These are phyloP conservation scores for Podarcis lilfordi DNA, from an alignment of 2,797 vertebrate species.

Conservation along the genomic window DNA sequence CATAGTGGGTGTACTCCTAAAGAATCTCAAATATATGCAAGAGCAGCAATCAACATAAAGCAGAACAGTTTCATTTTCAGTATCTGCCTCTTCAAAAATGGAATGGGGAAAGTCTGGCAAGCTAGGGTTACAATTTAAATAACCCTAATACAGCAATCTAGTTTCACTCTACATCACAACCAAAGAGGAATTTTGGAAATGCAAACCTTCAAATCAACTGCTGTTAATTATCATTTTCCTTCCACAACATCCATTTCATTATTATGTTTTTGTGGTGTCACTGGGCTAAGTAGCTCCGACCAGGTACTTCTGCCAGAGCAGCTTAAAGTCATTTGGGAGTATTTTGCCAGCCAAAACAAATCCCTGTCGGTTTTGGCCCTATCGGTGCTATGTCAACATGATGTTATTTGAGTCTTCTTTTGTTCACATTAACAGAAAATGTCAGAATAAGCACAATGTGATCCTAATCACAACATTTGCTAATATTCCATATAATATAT, in stretches of 20 bases:
- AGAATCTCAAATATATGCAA: background rate
- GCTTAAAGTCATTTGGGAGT: background rate
- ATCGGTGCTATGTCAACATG: background rate
- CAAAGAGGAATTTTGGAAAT: background rate
- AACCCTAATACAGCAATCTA: background rate
- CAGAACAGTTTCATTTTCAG: background rate
- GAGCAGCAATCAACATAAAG: background rate
- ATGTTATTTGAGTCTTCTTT: background rate
- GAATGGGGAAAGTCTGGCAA: no score
- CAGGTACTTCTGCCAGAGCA: background rate
- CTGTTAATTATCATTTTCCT: background rate
- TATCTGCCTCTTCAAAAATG: background rate
- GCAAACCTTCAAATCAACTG: background rate
- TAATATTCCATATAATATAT: background rate
- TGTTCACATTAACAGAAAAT: background rate
- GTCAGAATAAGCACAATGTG: background rate
- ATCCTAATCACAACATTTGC: constrained; percentile 15
- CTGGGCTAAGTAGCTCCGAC: background rate
- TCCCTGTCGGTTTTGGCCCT: background rate
- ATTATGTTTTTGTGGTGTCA: background rate
- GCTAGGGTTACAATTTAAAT: background rate
- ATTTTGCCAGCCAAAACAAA: background rate
- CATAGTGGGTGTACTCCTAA: background rate
- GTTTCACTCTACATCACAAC: background rate
- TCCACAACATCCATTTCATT: background rate